Base-by-base conservation (phyloP, 2,888 invertebrate species). In the Tubulanus polymorphus region DNA sequence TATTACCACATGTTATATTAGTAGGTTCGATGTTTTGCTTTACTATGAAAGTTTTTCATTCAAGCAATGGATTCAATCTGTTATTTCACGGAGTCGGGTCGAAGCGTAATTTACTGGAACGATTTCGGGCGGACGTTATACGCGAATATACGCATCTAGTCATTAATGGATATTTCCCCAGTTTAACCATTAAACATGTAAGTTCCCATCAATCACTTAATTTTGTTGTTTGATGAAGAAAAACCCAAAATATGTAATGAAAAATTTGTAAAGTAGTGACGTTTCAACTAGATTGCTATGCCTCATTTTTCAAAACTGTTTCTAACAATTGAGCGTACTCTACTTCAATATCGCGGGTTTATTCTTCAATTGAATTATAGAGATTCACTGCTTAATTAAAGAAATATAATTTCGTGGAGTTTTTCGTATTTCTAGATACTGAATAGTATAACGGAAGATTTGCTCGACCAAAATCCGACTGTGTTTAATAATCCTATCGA, bases 161-260 rank as follows among this genome's bases (percentile, higher is more conserved):
- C 25, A 81, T 95, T 1, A 93, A 95, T 79, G 95, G 95, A 1
- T 94, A 90, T 79, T 93, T 93, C 73, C 94, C 94, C 1, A 90
- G 91, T 60, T 81, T 94, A 49, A 89, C 90, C 0, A 80, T 92
- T 0, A 93, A 91, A 81, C 89, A 88, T 71, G 85, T 85, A 69
- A 68, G 71, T 64, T 48, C 46, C 18, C 23, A 15, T 18, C 35
- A 35, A 35, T 35, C 35, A 35, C 35, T 35, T 10, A n/a, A n/a
- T n/a, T n/a, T n/a, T n/a, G n/a, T n/a, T n/a, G n/a, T n/a, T n/a
- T n/a, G n/a, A n/a, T n/a, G n/a, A n/a, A n/a, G n/a, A n/a, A n/a
- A n/a, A n/a, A n/a, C n/a, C n/a, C n/a, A n/a, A n/a, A n/a, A n/a
- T n/a, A n/a, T n/a, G n/a, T n/a, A n/a, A n/a, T n/a, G n/a, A n/a